Conservation (phyloP, 2,113 vertebrate genomes). For the Uria aalge region DNA sequence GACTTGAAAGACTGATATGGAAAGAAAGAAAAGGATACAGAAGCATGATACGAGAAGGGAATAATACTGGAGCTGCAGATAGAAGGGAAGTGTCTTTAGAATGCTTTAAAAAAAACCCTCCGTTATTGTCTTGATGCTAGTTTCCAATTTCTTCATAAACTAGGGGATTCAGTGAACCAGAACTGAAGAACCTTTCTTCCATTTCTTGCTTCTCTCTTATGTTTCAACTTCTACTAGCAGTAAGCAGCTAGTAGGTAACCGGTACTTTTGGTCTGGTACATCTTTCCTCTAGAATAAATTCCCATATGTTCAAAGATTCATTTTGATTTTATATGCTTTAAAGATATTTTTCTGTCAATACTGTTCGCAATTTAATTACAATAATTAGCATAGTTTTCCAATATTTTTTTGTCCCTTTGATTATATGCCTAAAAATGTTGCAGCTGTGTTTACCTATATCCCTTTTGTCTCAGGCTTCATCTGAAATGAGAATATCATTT, state of each 20-base stretch:
- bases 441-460: constrained; percentile 86
- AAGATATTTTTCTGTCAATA: constrained; percentile 81
- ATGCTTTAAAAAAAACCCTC: neutral
- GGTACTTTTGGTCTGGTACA: neutral
- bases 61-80: neutral
- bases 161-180: neutral
- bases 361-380: constrained; percentile 82
- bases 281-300: neutral
- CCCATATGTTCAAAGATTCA: constrained; percentile 14
- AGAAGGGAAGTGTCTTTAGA: neutral
- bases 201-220: neutral
- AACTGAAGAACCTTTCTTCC: neutral
- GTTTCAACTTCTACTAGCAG: neutral
- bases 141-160: constrained; percentile 12
- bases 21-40: neutral
- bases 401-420: constrained; percentile 81
- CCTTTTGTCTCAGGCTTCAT: constrained; percentile 79
- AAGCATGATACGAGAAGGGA: neutral
- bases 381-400: constrained; percentile 84
- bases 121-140: neutral
- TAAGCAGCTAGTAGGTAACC: neutral
- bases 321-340: constrained; percentile 75
- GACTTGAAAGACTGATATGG: neutral
- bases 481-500: constrained; percentile 79
- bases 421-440: constrained; percentile 80